Evolutionary conservation across 2,797 vertebrate genomes (phyloP).

Genomic region (Sarcophilus harrisii): DNA sequence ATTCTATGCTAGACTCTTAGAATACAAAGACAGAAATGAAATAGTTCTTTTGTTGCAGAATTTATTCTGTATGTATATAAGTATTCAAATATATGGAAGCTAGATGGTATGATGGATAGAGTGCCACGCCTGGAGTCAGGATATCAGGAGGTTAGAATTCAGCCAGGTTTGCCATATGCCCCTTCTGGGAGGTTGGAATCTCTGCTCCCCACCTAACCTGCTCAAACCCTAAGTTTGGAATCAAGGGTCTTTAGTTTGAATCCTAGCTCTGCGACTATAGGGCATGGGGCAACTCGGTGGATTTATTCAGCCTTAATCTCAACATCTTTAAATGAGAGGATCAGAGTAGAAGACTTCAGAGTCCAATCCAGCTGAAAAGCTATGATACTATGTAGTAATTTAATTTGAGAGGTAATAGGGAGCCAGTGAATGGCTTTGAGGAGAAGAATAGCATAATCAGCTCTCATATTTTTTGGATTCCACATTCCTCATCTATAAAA

Average conservation of each 20-base stretch:
- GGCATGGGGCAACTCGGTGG: neutral
- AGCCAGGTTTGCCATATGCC: neutral
- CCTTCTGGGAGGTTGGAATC: neutral
- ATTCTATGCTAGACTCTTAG: too few species aligned
- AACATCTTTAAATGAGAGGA: neutral
- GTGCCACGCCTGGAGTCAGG: too few species aligned
- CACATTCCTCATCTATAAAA: slow-evolving; percentile 2
- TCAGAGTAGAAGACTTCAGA: neutral
- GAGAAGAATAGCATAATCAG: neutral
- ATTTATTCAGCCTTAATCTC: neutral
- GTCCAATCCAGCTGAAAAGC: neutral
- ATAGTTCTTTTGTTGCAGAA: too few species aligned
- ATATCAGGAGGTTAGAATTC: neutral
- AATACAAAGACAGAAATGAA: too few species aligned
- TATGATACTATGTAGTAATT: neutral
- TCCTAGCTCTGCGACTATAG: neutral
- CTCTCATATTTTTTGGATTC: neutral
- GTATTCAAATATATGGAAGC: too few species aligned
- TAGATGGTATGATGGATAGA: too few species aligned
- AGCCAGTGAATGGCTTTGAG: neutral
- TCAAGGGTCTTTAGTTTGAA: neutral
- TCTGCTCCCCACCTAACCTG: neutral
- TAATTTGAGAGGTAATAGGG: neutral
- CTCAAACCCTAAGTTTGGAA: neutral
- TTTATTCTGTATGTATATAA: too few species aligned